Conservation (phyloP, 1,140 invertebrate species). For the Phymastichus coffea region DNA sequence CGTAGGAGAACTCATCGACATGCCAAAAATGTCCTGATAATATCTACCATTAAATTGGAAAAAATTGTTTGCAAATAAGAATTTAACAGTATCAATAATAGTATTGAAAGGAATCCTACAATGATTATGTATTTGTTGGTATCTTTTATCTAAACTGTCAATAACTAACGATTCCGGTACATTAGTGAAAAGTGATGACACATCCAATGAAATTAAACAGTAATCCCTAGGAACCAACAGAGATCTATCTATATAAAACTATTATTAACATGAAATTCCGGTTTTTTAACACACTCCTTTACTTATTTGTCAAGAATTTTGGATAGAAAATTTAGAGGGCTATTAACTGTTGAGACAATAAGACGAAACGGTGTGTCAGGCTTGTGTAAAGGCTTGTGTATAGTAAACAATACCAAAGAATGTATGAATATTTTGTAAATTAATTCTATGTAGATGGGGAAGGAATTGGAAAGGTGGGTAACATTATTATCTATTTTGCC, state of each 20-base stretch:
- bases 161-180: too few relatives aligned
- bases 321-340: slow-evolving; percentile 31
- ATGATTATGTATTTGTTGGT: neutral
- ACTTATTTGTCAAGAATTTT: slow-evolving; percentile 29
- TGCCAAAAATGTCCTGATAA: too few relatives aligned
- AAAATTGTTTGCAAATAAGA: too few relatives aligned
- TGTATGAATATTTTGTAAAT: too few relatives aligned
- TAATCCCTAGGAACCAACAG: neutral
- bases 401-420: slow-evolving; percentile 16
- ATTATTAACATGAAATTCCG: neutral
- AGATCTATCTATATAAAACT: neutral
- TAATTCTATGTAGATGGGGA: too few relatives aligned
- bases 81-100: too few relatives aligned
- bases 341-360: slow-evolving; percentile 34
- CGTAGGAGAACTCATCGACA: slow-evolving; percentile 27
- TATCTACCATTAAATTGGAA: too few relatives aligned
- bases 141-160: neutral
- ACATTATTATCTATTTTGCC: too few relatives aligned
- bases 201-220: neutral
- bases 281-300: slow-evolving; percentile 13
- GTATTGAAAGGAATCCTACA: neutral
- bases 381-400: slow-evolving; percentile 33
- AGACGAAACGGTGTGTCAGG: slow-evolving; percentile 30
- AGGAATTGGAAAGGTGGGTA: too few relatives aligned
- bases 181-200: neutral